Base-by-base conservation (phyloP, 2,888 invertebrate species). In the Molorchus minor region DNA sequence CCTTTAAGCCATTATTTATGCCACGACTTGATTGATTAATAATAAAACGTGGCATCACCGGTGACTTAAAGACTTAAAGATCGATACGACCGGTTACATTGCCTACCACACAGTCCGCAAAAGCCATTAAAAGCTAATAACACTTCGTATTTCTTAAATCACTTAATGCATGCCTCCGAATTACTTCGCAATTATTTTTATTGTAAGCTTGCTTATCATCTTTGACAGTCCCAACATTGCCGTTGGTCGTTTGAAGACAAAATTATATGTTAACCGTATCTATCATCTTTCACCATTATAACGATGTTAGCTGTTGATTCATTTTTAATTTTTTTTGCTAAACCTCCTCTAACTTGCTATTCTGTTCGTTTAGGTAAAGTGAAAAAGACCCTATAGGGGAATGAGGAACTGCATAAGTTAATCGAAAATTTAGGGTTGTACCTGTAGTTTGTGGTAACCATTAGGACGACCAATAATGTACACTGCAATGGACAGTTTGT, bases 81-180 rank as follows among this genome's bases (percentile, higher is more conserved):
- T 56, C 46, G 36, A 20, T 43, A 61, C 69, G 67, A 60, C 62
- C 69, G 69, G 71, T 54, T 54, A 43, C 43, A 54, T 30, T 30
- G 33, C 43, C 44, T 54, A 54, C 54, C 54, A 33, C 53, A 54
- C 44, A 19, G 33, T 33, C 54, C 54, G 55, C 46, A 44, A 45
- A 44, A 49, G 38, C 49, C 38, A 49, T 49, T 49, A 49, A 49
- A 40, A 49, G 49, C 38, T 49, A 49, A 56, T 56, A 49, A 56
- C 56, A 41, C 29, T 56, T 40, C 46, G 49, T 49, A 56, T 56
- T 56, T 36, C 47, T 49, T 30, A 51, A 56, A 56, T 56, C 49
- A 56, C 35, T 49, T 46, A 49, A 56, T 36, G 38, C 33, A 40
- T 49, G 56, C 56, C 56, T 49, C 56, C 56, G 56, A 56, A 51